A percentile compares a stretch with the other conserved stretches of the same genome.
Evolutionary conservation across 2,113 vertebrate species (phyloP).

Genomic region (Dipodomys stephensi): DNA sequence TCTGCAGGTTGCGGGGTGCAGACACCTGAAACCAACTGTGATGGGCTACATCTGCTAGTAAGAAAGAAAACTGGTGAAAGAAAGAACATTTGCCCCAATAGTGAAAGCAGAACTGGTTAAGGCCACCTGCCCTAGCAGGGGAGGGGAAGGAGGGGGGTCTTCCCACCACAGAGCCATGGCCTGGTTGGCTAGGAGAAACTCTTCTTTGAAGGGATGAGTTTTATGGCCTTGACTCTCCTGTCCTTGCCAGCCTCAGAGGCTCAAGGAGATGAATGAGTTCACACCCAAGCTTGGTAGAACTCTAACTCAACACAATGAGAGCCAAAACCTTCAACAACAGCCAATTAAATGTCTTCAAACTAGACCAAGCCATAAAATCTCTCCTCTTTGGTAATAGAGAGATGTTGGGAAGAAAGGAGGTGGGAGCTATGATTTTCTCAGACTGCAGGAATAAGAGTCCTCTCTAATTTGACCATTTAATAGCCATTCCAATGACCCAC

Average conservation of each 20-base stretch:
- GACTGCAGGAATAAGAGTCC: not conserved
- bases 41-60: slow-evolving; percentile 24
- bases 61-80: slow-evolving; percentile 59
- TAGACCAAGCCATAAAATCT: not conserved
- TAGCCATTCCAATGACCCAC: not conserved
- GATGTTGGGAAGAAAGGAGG: not conserved
- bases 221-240: not conserved
- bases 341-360: not conserved
- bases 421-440: not conserved
- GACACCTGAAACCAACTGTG: not conserved
- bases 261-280: not conserved
- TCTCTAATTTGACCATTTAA: not conserved
- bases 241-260: not conserved
- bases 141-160: not conserved
- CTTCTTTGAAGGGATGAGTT: not conserved
- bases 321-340: not conserved
- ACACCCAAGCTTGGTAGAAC: not conserved
- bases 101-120: slow-evolving; percentile 65
- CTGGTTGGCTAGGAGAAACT: not conserved
- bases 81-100: not conserved
- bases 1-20: not conserved
- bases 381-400: not conserved
- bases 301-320: not conserved
- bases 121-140: slow-evolving; percentile 48
- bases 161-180: too few relatives aligned